These are phyloP conservation scores for Megamerina dolium DNA, from an alignment of 2,888 invertebrate species.

Conservation along the genomic window DNA sequence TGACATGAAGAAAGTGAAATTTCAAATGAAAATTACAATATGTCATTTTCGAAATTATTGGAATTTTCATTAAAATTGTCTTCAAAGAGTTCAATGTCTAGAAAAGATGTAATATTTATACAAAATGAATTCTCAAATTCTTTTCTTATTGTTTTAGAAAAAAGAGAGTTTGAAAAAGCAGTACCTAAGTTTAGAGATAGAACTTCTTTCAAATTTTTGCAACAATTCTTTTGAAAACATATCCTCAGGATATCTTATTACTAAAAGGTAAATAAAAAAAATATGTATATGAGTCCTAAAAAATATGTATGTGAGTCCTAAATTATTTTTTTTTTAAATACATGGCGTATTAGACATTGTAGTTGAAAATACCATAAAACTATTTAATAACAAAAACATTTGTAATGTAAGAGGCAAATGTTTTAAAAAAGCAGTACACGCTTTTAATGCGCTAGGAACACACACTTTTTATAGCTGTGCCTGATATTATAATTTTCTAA, in stretches of 20 bases:
- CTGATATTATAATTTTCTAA: no score
- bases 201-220: conserved; percentile 2
- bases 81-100: conserved; percentile 3
- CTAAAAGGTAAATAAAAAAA: not conserved
- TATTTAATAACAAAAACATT: no score
- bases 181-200: not conserved
- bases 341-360: no score
- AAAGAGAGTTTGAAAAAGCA: conserved; percentile 1
- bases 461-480: no score
- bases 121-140: conserved; percentile 4
- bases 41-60: not conserved
- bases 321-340: no score
- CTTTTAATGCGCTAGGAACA: no score
- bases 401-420: no score
- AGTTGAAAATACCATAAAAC: no score
- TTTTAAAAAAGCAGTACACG: no score
- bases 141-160: conserved; percentile 1
- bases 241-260: conserved; percentile 1
- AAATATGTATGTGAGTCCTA: conserved; percentile 1
- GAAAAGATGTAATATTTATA: conserved; percentile 3
- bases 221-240: conserved; percentile 3
- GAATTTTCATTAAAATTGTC: not conserved
- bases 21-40: not conserved
- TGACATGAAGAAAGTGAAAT: not conserved
- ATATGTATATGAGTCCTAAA: not conserved